Base-by-base conservation (phyloP, 2,113 vertebrate genomes). In the Carettochelys insculpta region DNA sequence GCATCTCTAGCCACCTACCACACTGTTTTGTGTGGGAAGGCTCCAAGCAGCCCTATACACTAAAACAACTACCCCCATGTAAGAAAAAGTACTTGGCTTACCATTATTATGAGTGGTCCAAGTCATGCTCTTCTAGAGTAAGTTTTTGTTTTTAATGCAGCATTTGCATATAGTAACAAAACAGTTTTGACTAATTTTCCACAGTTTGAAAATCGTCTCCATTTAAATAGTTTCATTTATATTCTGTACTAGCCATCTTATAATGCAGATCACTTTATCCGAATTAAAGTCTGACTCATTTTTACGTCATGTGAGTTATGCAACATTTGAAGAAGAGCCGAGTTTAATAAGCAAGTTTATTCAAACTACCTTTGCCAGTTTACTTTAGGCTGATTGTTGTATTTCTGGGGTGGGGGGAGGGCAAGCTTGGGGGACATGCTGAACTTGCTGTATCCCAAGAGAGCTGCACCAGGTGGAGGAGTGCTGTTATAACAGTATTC, bases 41-140 rank as follows among this genome's bases (percentile, higher is more conserved):
- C 7, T 31, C 45, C 75, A 77, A 47, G 75, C 75, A 16, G 45
- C 75, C 29, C 5, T 14, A 14, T 29, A 29, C 10, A 77, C 14
- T 16, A 31, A 47, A 43, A 45, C 4, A 65, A 47, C 48, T 12
- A 50, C 48, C 48, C 11, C 13, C 43, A 77, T 29, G 17, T 45
- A 48, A 48, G 14, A 27, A 45, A 77, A 77, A 48, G 31, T 75
- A 11, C 17, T 10, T 78, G 48, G 25, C 53, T n/a, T 11, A 45
- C 22, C 53, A 43, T 71, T 24, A 7, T 38, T n/a, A 25, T 31
- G 3, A 0, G 7, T 0, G 1, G n/a, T 24, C 65, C 29, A 50
- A 56, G 4, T 38, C 68, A 38, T 4, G 0, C 3, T 11, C 8
- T 86, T 53, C 61, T 34, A 48, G 4, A 50, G 6, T 45, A 71